Evolutionary conservation across 92 coral and sea anemone species (phyloP).

Genomic region (Porites lobata): DNA sequence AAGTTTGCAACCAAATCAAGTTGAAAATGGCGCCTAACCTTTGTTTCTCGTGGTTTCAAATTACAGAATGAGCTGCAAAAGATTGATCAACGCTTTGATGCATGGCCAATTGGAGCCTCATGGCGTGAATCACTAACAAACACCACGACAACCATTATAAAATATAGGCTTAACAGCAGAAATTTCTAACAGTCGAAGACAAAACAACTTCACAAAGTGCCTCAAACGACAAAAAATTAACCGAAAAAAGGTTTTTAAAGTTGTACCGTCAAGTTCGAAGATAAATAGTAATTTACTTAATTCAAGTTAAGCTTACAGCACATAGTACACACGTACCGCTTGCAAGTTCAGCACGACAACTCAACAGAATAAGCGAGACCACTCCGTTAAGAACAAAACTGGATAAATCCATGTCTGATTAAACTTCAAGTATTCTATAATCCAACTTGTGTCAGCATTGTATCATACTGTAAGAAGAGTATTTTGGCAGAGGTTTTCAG

Average conservation of each 20-base stretch:
- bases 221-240: background rate
- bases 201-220: background rate
- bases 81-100: background rate
- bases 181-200: background rate
- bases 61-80: background rate
- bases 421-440: background rate
- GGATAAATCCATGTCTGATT: constrained; percentile 14
- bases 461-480: background rate
- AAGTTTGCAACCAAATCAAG: background rate
- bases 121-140: background rate
- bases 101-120: background rate
- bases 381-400: background rate
- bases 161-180: background rate
- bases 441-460: constrained; percentile 2
- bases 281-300: background rate
- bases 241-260: background rate
- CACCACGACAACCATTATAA: background rate
- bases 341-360: background rate
- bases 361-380: background rate
- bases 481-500: background rate
- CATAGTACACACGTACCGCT: background rate
- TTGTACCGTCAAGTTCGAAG: background rate
- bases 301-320: background rate
- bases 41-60: background rate
- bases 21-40: background rate